Evolutionary conservation across 2,113 vertebrate species (phyloP), one percentile per base, ranked within the genome.

Genomic region (Aspidoscelis tigris): DNA sequence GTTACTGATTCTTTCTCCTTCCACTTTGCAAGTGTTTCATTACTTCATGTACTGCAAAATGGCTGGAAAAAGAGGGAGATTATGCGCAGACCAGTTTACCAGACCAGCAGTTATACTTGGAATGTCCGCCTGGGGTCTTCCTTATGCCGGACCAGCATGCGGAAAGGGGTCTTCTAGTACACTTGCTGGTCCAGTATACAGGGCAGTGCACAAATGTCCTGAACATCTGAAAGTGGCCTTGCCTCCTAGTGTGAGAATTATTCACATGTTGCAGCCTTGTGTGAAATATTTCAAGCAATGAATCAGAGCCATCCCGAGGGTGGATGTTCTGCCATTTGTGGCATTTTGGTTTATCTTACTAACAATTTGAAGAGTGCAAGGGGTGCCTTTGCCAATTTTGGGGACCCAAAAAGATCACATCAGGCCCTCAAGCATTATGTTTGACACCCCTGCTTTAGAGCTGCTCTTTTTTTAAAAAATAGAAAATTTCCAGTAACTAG

Each of bases 401-500:
- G 76, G 26, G 14, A 64, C 24, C 26, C 68, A 20, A 26, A 20
- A 24, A 24, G 11, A n/a, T 20, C 69, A 21, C 18, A 47, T 53
- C 53, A 79, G 78, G 26, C 26, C 26, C 65, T 24, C 12, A 50
- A 69, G 26, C 65, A 47, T 84, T 66, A 65, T 5, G 43, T 85
- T 74, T 79, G 83, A 79, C 70, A 85, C 58, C 58, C 76, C 83
- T 85, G 70, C 87, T 91, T 80, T 91, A 92, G 88, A 89, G 87
- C 88, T 93, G 86, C 92, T 85, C 20, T 43, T 78, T 91, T 91
- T 91, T 91, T 92, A 80, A 79, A 64, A 93, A 84, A 18, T 14
- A 16, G 18, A 61, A 93, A 87, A 80, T 90, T 88, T 95, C 87
- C 91, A 88, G 89, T 94, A 94, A 88, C 92, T 95, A 88, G 92